These are phyloP conservation scores for Molossus molossus DNA, from an alignment of 2,797 vertebrate species.

Conservation along the genomic window DNA sequence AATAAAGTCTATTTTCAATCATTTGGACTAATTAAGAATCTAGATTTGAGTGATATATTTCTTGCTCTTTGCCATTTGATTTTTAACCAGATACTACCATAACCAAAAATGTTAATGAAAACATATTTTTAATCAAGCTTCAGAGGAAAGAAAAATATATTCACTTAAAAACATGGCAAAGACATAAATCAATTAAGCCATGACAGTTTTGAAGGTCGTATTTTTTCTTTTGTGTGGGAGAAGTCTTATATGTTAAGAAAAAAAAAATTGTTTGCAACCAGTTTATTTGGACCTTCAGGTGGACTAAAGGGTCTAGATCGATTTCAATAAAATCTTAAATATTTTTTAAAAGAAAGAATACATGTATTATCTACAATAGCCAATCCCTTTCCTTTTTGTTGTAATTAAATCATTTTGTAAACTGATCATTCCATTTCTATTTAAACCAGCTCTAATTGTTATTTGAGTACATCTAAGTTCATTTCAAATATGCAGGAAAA, in stretches of 20 bases:
- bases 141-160: background rate
- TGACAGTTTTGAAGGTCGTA: background rate
- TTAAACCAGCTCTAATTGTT: background rate
- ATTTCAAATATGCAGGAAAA: background rate
- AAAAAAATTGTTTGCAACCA: background rate
- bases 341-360: background rate
- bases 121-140: slow-evolving; percentile 57
- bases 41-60: slow-evolving; percentile 43
- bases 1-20: slow-evolving; percentile 15
- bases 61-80: slow-evolving; percentile 18
- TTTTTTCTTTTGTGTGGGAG: background rate
- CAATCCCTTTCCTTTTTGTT: background rate
- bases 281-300: background rate
- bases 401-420: background rate
- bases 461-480: background rate
- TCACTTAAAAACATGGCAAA: slow-evolving; percentile 44
- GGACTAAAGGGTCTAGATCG: background rate
- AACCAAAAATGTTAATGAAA: slow-evolving; percentile 69
- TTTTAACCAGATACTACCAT: slow-evolving; percentile 55
- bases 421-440: background rate
- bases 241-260: background rate
- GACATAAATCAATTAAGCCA: background rate
- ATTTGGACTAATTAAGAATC: slow-evolving; percentile 30
- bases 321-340: background rate
- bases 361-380: background rate